Conservation (phyloP, 2,888 invertebrate genomes). For the Drosophila mayaguana region DNA sequence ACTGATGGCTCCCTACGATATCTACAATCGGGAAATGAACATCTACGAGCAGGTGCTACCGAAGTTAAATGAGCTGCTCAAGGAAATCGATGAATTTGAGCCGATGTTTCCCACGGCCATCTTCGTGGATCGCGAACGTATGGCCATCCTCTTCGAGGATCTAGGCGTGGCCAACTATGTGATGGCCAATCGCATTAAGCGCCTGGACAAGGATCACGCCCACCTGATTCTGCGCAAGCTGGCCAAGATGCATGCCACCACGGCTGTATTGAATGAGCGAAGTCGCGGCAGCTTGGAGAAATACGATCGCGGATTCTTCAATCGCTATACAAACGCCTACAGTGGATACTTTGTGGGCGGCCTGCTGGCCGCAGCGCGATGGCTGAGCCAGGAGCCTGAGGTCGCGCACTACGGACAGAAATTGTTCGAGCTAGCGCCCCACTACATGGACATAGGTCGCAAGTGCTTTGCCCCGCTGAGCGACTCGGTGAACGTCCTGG, state of each 20-base stretch:
- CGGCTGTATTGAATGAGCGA: conserved; percentile 85
- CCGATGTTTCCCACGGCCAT: conserved; percentile 79
- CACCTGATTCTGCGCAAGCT: conserved; percentile 84
- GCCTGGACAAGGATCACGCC: conserved; percentile 85
- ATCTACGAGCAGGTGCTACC: conserved; percentile 83
- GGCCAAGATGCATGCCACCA: conserved; percentile 86
- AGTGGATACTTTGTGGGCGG: conserved; percentile 80
- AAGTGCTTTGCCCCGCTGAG: conserved; percentile 73
- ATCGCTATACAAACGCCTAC: conserved; percentile 81
- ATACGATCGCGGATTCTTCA: conserved; percentile 83
- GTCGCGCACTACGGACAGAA: conserved; percentile 75
- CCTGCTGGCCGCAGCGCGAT: conserved; percentile 78
- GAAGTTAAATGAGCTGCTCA: conserved; percentile 71
- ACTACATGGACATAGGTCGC: conserved; percentile 82
- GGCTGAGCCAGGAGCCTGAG: conserved; percentile 69
- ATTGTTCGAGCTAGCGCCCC: conserved; percentile 71
- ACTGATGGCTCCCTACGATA: conserved; percentile 81
- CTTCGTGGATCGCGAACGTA: conserved; percentile 75
- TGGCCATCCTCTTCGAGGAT: conserved; percentile 83
- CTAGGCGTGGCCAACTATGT: conserved; percentile 70
- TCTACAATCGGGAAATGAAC: conserved; percentile 83
- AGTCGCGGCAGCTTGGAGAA: conserved; percentile 65
- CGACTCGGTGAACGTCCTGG: conserved; percentile 81
- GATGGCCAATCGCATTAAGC: conserved; percentile 80
- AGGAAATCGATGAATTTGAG: conserved; percentile 72